Evolutionary conservation across 35 echinoderm and acorn worm species (phyloP).

Genomic region (Heliocidaris tuberculata): DNA sequence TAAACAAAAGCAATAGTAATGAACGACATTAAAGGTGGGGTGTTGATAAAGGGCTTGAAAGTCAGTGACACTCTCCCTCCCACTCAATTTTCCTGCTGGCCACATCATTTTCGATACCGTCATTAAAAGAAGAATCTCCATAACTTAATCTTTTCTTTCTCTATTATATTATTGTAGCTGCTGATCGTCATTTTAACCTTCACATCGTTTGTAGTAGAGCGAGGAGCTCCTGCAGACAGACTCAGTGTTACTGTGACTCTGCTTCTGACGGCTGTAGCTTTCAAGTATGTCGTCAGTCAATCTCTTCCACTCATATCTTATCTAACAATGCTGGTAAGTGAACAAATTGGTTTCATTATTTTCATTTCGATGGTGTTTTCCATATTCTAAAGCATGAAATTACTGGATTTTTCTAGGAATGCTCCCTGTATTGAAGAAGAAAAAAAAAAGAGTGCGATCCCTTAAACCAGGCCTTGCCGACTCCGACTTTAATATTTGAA

Average conservation of each 20-base stretch:
- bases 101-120: background rate
- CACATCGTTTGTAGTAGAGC: slow-evolving; percentile 70
- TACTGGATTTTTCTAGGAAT: too few relatives aligned
- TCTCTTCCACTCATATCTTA: slow-evolving; percentile 79
- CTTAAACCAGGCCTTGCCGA: background rate
- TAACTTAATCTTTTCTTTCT: background rate
- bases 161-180: slow-evolving; percentile 39
- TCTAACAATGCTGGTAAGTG: slow-evolving; percentile 77
- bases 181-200: slow-evolving; percentile 75
- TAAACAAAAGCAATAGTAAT: too few relatives aligned
- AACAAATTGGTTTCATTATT: background rate
- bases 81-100: background rate
- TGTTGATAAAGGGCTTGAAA: too few relatives aligned
- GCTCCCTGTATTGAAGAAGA: too few relatives aligned
- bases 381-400: background rate
- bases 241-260: slow-evolving; percentile 83
- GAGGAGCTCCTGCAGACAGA: slow-evolving; percentile 68
- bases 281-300: slow-evolving; percentile 78
- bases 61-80: background rate
- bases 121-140: background rate
- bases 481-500: too few relatives aligned
- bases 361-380: background rate
- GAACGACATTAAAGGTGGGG: too few relatives aligned
- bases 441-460: background rate
- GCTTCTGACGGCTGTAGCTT: slow-evolving; percentile 80